These are phyloP conservation scores for Phaetusa simplex DNA, from an alignment of 2,113 vertebrate genomes.

Conservation along the genomic window DNA sequence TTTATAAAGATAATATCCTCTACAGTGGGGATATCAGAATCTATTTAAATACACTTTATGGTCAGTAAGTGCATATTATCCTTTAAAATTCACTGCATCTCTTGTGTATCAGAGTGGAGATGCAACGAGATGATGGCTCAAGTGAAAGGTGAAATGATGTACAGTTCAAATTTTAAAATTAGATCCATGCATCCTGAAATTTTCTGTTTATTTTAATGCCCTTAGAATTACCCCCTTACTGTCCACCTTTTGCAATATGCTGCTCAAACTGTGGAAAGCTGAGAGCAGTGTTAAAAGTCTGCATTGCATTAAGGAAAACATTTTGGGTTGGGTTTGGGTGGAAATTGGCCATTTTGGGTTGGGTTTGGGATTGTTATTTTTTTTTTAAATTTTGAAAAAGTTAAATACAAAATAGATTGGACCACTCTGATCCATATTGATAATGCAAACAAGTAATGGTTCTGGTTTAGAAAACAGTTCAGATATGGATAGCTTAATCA, in stretches of 20 bases:
- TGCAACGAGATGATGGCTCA: not conserved
- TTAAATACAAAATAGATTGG: not conserved
- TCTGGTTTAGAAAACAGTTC: not conserved
- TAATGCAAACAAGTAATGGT: not conserved
- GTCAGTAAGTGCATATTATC: not conserved
- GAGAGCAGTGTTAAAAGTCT: not conserved
- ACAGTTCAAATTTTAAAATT: not conserved
- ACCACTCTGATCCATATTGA: not conserved
- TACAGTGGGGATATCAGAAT: not conserved
- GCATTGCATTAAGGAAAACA: not conserved
- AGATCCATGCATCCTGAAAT: not conserved
- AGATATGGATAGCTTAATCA: not conserved
- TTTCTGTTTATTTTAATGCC: not conserved
- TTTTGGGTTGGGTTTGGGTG: not conserved
- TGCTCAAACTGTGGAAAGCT: not conserved
- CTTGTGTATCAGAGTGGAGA: not conserved
- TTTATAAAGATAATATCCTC: not conserved
- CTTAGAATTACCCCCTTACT: not conserved
- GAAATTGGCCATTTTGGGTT: not conserved
- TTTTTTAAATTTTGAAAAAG: not conserved
- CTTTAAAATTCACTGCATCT: not conserved
- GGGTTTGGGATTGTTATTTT: not conserved
- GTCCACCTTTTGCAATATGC: not conserved
- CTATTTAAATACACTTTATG: not conserved
- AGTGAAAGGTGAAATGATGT: not conserved